Conservation (phyloP, 2,888 invertebrate genomes). For the Hofmannophila pseudospretella region DNA sequence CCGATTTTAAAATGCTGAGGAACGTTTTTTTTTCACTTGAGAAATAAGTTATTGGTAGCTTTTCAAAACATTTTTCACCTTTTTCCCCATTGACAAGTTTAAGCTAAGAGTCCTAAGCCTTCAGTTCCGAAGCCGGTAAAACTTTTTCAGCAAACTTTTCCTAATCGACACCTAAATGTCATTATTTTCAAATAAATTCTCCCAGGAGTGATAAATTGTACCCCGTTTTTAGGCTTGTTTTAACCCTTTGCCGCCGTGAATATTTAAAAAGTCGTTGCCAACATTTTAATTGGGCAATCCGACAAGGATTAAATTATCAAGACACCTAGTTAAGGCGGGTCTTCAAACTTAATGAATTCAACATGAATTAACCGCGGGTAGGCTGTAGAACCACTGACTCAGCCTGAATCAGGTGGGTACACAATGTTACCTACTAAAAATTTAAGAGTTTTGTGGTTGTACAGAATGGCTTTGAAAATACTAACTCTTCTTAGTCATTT, state of each 20-base stretch:
- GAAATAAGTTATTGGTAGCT: no score
- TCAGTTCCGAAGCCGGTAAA: conserved; percentile 21
- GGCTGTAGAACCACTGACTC: background rate
- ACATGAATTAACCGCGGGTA: conserved; percentile 59
- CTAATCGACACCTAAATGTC: conserved; percentile 74
- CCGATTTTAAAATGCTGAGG: no score
- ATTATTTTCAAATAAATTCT: conserved; percentile 66
- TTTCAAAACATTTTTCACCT: background rate
- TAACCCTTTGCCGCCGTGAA: conserved; percentile 56
- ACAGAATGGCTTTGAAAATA: background rate
- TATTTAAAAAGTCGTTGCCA: conserved; percentile 77
- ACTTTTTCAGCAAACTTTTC: conserved; percentile 57
- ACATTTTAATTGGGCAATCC: conserved; percentile 75
- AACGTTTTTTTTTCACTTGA: no score
- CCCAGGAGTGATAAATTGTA: conserved; percentile 64
- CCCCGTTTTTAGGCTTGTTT: conserved; percentile 62
- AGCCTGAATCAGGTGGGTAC: conserved; percentile 15
- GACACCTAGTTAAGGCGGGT: conserved; percentile 73
- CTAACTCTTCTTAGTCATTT: no score
- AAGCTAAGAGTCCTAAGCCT: no score
- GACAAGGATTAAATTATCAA: conserved; percentile 76
- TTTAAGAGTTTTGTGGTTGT: background rate
- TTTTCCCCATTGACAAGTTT: conserved; percentile 27
- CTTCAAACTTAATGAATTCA: conserved; percentile 72
- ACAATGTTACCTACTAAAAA: conserved; percentile 13